These are phyloP conservation scores for Nycticryphes semicollaris DNA, from an alignment of 2,113 vertebrate species.

Conservation along the genomic window DNA sequence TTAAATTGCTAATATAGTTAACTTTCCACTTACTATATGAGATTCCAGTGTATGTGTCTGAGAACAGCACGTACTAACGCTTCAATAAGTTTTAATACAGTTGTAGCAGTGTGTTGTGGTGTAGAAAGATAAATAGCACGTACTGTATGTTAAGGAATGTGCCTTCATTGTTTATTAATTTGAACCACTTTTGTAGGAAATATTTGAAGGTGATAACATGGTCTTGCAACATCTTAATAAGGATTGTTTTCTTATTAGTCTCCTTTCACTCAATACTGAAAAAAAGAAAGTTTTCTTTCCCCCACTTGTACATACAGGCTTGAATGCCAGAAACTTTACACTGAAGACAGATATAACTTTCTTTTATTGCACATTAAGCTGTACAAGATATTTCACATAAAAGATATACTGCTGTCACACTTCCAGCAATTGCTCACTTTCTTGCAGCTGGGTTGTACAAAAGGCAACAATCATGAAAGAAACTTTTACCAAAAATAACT, in stretches of 20 bases:
- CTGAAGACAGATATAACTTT: conserved; percentile 86
- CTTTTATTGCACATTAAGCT: conserved; percentile 88
- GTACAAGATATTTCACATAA: conserved; percentile 85
- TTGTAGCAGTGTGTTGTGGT: conserved; percentile 7
- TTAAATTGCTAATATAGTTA: neutral
- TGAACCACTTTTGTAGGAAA: conserved; percentile 44
- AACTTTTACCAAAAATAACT: conserved; percentile 72
- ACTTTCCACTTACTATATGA: neutral
- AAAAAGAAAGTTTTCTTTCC: conserved; percentile 59
- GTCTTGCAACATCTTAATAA: conserved; percentile 59
- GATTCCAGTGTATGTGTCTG: neutral
- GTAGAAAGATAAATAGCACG: conserved; percentile 39
- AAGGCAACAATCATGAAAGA: conserved; percentile 78
- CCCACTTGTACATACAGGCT: conserved; percentile 70
- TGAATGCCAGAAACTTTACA: conserved; percentile 82
- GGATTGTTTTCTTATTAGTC: conserved; percentile 35
- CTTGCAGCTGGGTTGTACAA: conserved; percentile 82
- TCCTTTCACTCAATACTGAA: conserved; percentile 65
- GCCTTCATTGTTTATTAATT: conserved; percentile 52
- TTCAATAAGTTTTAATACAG: neutral
- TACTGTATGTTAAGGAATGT: conserved; percentile 50
- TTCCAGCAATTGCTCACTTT: conserved; percentile 78
- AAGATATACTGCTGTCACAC: conserved; percentile 82
- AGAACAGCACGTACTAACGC: conserved; percentile 5
- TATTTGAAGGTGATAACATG: conserved; percentile 67